Conservation (phyloP, 2,113 vertebrate species). For the Amia ocellicauda region DNA sequence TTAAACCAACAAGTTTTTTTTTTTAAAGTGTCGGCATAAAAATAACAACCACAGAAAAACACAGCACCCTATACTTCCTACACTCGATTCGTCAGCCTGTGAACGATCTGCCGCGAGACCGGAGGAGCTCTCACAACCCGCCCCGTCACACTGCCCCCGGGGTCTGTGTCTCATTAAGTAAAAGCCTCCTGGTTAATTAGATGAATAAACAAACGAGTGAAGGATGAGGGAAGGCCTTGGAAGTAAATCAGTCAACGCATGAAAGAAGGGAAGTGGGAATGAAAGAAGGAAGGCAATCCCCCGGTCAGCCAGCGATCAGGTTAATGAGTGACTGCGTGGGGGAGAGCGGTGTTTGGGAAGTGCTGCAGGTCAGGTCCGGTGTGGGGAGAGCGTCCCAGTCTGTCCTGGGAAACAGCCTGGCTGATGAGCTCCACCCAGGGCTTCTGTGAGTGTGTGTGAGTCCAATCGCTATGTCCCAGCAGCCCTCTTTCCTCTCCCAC, state of each 20-base stretch:
- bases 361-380: too few species aligned
- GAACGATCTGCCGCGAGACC: background rate
- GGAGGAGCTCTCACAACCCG: background rate
- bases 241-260: constrained; percentile 1
- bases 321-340: constrained; percentile 37
- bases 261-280: constrained; percentile 30
- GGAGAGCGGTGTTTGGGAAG: constrained; percentile 26
- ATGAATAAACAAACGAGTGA: constrained; percentile 14
- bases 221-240: background rate
- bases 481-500: background rate
- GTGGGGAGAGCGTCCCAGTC: background rate
- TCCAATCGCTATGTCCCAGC: constrained; percentile 11
- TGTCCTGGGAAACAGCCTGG: constrained; percentile 45
- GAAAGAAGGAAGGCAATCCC: constrained; percentile 38
- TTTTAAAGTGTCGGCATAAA: too few species aligned
- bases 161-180: constrained; percentile 18
- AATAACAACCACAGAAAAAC: too few species aligned
- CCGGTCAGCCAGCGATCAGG: constrained; percentile 19
- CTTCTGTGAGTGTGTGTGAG: constrained; percentile 14
- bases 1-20: too few species aligned
- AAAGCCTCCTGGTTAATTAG: constrained; percentile 8
- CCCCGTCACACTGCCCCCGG: background rate
- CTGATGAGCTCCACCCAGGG: constrained; percentile 15
- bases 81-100: too few species aligned
- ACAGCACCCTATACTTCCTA: too few species aligned